Evolutionary conservation across 2,797 vertebrate species (phyloP).

Genomic region (Uromys caudimaculatus): DNA sequence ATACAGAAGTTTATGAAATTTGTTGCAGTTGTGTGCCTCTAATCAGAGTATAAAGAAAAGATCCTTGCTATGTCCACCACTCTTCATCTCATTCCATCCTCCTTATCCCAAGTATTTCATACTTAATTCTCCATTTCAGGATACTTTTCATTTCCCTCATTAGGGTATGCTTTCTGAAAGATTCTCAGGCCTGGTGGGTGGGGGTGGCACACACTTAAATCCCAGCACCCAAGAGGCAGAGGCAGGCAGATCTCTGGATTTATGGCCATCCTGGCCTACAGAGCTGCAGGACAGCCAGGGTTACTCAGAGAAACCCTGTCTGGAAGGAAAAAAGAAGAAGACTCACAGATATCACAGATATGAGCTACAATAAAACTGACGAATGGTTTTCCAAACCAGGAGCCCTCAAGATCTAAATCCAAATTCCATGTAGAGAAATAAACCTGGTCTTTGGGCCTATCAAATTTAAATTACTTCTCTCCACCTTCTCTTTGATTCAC

Average conservation of each 20-base stretch:
- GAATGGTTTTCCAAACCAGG: background rate
- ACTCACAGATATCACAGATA: background rate
- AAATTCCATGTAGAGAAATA: slow-evolving; percentile 18
- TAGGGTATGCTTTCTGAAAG: background rate
- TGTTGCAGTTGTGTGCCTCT: background rate
- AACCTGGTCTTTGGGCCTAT: background rate
- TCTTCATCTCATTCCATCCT: background rate
- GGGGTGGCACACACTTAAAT: background rate
- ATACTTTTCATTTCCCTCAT: background rate
- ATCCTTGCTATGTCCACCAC: background rate
- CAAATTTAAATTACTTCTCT: background rate
- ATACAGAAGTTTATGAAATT: background rate
- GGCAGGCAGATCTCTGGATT: background rate
- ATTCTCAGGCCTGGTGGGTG: too few relatives aligned
- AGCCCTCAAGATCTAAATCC: background rate
- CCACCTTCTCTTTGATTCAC: background rate
- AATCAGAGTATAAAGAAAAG: background rate
- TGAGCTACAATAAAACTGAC: background rate
- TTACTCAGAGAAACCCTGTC: background rate
- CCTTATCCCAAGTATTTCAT: background rate
- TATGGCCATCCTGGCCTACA: background rate
- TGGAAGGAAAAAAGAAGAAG: too few relatives aligned
- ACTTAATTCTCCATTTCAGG: background rate
- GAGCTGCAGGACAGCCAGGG: background rate
- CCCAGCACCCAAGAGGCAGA: background rate